Base-by-base conservation (phyloP, 2,113 vertebrate genomes). In the Lontra canadensis region DNA sequence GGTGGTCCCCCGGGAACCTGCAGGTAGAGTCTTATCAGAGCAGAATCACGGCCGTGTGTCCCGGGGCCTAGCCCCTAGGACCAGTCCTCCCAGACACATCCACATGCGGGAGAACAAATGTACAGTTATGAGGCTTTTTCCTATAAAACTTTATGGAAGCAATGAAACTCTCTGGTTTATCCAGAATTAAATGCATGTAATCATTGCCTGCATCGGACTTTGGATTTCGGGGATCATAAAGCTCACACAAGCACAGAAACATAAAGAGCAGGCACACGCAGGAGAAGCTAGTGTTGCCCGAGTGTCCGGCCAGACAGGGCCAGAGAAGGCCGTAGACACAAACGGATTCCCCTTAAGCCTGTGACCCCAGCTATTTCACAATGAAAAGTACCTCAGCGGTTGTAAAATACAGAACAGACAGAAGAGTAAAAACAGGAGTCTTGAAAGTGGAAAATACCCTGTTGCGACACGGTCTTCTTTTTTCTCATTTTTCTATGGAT, bases 41-140 rank as follows among this genome's bases (percentile, higher is more conserved):
- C 73, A 76, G 73, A 44, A 17, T 42, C 42, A 44, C 3, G 42
- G 42, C 3, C 14, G 3, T 76, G 73, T 47, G 42, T 76, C 25
- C 29, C 11, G 1, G 20, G 34, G 29, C 6, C 6, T 11, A 14
- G 15, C 5, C 23, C 34, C 20, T 7, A 42, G 18, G 1, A 1
- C 74, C 18, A 25, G 44, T 25, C 63, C 7, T 1, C 7, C 3
- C 34, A 88, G 49, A 36, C 31, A 31, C 21, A 6, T 36, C 13
- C 11, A 39, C 13, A 11, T 20, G 3, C 7, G 14, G 49, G 31
- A 7, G 23, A 81, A 29, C 23, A 47, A 47, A 31, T 15, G 21
- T 26, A 42, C 42, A 85, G 69, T 34, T 39, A 42, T 20, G n/a
- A 29, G 10, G n/a, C 1, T 47, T 42, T 42, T 42, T 39, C n/a